A percentile compares a stretch with the other conserved stretches of the same genome.
phyloP scores from a whole-genome alignment of 2,797 vertebrate species.

The Syndactyla subalaris region DNA sequence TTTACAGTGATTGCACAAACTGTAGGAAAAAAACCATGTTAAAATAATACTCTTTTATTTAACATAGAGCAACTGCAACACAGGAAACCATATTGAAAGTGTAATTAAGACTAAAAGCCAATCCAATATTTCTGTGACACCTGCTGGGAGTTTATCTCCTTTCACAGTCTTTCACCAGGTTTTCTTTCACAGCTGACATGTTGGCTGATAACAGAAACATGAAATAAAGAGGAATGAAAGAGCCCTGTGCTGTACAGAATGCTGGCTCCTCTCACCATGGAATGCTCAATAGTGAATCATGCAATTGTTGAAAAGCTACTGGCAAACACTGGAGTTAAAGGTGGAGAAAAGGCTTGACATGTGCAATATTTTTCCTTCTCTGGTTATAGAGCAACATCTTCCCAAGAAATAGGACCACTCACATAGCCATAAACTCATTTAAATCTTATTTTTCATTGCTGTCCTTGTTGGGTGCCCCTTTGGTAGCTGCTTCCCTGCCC shows the following conservation, averaged over 20 bases:
- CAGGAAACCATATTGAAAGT: background rate
- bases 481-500: background rate
- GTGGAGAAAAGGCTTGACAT: background rate
- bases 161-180: background rate
- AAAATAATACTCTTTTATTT: background rate
- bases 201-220: background rate
- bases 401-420: background rate
- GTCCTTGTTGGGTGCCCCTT: background rate
- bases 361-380: background rate
- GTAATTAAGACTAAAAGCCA: background rate
- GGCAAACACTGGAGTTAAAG: background rate
- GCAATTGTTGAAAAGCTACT: constrained; percentile 7
- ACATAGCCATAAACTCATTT: background rate
- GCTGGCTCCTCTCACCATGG: background rate
- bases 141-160: background rate
- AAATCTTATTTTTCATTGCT: background rate
- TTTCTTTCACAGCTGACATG: background rate
- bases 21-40: background rate
- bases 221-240: background rate
- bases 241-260: background rate
- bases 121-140: background rate
- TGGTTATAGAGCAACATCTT: background rate
- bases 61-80: background rate
- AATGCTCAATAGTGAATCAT: constrained; percentile 4
- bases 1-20: background rate